Base-by-base conservation (phyloP, 2,888 invertebrate species). In the Sarcophaga variegata region DNA sequence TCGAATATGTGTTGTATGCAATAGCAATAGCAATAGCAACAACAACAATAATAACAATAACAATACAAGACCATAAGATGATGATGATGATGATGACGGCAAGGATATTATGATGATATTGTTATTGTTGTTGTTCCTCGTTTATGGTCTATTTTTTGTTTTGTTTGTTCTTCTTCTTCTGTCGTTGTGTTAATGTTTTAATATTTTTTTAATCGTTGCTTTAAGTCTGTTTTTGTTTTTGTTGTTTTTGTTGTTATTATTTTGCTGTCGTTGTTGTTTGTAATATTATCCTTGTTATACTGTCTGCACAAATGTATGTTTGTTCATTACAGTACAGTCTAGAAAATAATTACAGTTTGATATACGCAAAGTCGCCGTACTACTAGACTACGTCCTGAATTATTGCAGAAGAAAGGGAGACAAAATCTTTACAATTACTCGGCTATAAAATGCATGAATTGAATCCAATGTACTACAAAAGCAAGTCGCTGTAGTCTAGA, bases 131-230 rank as follows among this genome's bases (percentile, higher is more conserved):
- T 4, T 8, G n/a, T 14, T n/a, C 76, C 70, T 2, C 70, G 54
- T 11, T 63, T 72, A 69, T 69, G 78, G 59, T 85, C 59, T 70
- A 82, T 78, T 74, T 85, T 77, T 69, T 59, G 12, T 64, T 63
- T 63, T 63, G 17, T 14, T 11, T 69, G 69, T 37, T 69, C 14
- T 54, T 54, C 45, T 20, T 66, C 45, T 20, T 66, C 54, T 54
- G 54, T 54, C 17, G 20, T 81, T 87, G 81, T 86, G 84, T 87
- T 87, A 87, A 87, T 87, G 79, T 87, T 87, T 87, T 87, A 87
- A 87, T 84, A 84, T 87, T 82, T 87, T 54, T 82, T 87, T 84
- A 87, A 82, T 87, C 84, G 84, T 82, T 84, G 75, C 76, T 84
- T 87, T 82, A 79, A 67, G 79, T 70, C 83, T 86, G 49, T 47